Base-by-base conservation (phyloP, 2,888 invertebrate species). In the Caenorhabditis sinica region DNA sequence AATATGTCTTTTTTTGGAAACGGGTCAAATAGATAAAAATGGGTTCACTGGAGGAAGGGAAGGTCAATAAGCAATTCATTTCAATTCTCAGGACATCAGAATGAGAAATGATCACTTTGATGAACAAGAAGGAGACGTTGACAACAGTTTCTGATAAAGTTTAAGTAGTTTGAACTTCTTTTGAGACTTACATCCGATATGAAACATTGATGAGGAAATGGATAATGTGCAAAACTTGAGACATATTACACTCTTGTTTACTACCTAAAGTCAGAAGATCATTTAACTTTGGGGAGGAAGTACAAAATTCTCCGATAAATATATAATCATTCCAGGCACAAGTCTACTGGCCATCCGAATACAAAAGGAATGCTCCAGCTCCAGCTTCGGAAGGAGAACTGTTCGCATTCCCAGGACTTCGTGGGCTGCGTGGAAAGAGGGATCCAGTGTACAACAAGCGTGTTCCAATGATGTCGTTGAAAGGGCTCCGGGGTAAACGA, bases 391-490 rank as follows among this genome's bases (percentile, higher is more conserved):
- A 82, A 43, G 60, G 51, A 9, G 79, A 80, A 45, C 11, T 65
- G 8, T 82, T 60, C 65, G 76, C 72, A 17, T 74, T 80, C 30
- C 83, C 83, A 11, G 80, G 80, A n/a, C 65, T 83, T 6, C 83
- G 83, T 36, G 83, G 83, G 17, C 40, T 83, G 9, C 79, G 83
- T 20, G 83, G 83, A 33, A 83, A 83, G 80, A 74, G 83, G 30
- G 74, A 74, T 82, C 81, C 81, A 36, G n/a, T 51, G 36, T 69
- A 82, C 33, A 66, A 82, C 53, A 82, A 82, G 51, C 68, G 81
- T 20, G 82, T 82, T 36, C 82, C 82, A 36, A 76, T 82, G 82
- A 82, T 82, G 82, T 76, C 76, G 13, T 53, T 82, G 82, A 82
- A 82, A 28, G 82, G 82, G 30, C 45, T 82, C 23, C 69, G 82